Evolutionary conservation across 2,113 vertebrate genomes (phyloP).

Genomic region (Tringa solitaria): DNA sequence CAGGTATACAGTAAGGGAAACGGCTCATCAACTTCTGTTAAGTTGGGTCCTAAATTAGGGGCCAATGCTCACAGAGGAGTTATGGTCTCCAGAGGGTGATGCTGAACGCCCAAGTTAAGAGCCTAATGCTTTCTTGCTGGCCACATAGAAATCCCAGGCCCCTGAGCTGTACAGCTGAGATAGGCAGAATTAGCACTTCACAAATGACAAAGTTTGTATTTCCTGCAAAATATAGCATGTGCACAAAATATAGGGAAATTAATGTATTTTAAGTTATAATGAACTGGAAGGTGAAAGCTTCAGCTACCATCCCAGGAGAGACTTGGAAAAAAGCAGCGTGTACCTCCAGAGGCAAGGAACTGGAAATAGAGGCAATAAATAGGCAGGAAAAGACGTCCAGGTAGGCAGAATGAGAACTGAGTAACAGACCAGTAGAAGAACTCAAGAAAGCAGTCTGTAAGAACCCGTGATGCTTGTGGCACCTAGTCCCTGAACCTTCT

Average conservation of each 20-base stretch:
- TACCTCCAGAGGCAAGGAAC: background rate
- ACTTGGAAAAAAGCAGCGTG: background rate
- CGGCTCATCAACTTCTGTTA: background rate
- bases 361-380: background rate
- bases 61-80: background rate
- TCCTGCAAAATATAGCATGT: background rate
- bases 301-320: background rate
- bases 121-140: background rate
- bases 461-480: background rate
- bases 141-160: background rate
- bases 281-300: background rate
- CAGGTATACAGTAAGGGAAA: background rate
- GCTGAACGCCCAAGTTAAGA: background rate
- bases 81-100: background rate
- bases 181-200: background rate
- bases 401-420: background rate
- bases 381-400: background rate
- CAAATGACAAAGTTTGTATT: background rate
- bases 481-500: background rate
- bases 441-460: background rate
- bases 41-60: background rate
- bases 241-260: background rate
- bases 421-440: background rate
- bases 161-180: background rate
- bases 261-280: background rate